Evolutionary conservation across 2,113 vertebrate species (phyloP), one percentile per base, ranked within the genome.

Genomic region (Fulica atra): DNA sequence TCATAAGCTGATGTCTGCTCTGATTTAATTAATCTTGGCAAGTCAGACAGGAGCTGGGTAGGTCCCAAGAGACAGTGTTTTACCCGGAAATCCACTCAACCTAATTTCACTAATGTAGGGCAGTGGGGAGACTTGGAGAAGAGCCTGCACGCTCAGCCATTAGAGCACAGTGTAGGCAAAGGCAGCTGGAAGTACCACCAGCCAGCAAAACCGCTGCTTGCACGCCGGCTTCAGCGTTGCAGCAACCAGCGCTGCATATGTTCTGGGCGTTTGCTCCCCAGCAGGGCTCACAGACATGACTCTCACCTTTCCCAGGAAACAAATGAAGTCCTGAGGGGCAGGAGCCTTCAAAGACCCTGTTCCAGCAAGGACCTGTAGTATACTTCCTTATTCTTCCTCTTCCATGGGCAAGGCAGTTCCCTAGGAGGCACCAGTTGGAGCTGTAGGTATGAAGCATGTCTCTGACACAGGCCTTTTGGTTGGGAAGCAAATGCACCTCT

Each of bases 51-150:
- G 96, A 98, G 94, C 97, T 97, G 97, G 97, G 97, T 97, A 97
- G 90, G 96, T 98, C 98, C 98, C 98, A 97, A 97, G 97, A 98
- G 98, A 95, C 95, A 96, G 94, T 97, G 86, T 98, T 98, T 98
- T 98, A 98, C 97, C 98, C 95, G 87, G 98, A 98, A 98, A 98
- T 98, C 97, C 97, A 98, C 97, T 98, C 98, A 98, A 97, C 97
- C 96, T 98, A 98, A 98, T 98, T 98, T 98, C 97, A 96, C 96
- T 97, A 98, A 98, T 98, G 97, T 95, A 98, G 94, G 97, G 97
- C 96, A 97, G 91, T 93, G 92, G 90, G 98, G 96, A 95, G 97
- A 95, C 81, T 97, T 98, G 98, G 98, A 97, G 73, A 63, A 9
- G 53, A 95, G 98, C 98, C 98, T 98, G 95, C 88, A 96, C 48